Evolutionary conservation across 2,797 vertebrate species (phyloP).

Genomic region (Pseudocheirus occidentalis): DNA sequence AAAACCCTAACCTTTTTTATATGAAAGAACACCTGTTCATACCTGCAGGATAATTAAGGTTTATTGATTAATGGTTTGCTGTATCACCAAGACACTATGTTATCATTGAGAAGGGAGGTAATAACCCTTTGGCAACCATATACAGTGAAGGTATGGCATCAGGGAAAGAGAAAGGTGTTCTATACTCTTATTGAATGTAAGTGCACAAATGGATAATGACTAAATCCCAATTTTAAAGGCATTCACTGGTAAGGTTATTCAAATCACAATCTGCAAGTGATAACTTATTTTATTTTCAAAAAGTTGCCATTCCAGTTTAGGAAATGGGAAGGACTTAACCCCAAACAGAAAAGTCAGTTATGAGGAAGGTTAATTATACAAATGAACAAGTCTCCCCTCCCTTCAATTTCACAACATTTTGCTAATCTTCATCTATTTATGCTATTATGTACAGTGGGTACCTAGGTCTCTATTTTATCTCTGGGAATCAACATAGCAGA

Average conservation of each 20-base stretch:
- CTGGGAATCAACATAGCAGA: background rate
- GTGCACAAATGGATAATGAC: background rate
- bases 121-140: background rate
- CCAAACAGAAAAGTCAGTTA: background rate
- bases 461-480: background rate
- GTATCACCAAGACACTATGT: background rate
- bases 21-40: conserved; percentile 4
- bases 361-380: background rate
- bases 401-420: background rate
- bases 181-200: background rate
- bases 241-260: background rate
- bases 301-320: background rate
- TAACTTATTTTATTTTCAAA: background rate
- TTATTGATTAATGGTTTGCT: background rate
- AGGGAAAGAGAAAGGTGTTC: background rate
- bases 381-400: background rate
- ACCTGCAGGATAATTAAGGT: background rate
- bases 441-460: background rate
- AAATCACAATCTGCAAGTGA: background rate
- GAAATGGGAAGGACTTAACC: background rate
- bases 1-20: conserved; percentile 14
- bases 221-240: background rate
- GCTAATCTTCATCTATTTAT: background rate
- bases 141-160: background rate
- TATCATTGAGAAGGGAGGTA: background rate